These are phyloP conservation scores for Aleadryas rufinucha DNA, from an alignment of 2,113 vertebrate species.

Conservation along the genomic window DNA sequence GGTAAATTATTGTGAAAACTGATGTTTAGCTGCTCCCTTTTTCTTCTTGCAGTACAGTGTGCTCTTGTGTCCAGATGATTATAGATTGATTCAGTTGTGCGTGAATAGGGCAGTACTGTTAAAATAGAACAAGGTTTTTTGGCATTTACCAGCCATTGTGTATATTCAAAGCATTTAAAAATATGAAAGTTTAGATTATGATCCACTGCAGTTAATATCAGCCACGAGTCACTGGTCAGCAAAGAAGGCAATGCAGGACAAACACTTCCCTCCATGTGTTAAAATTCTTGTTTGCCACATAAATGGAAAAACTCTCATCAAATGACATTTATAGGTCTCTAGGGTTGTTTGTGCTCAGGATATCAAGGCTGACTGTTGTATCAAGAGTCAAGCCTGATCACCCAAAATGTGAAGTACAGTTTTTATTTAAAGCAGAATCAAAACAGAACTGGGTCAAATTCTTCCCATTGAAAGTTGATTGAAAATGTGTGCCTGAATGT, in stretches of 20 bases:
- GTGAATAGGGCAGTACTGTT: neutral
- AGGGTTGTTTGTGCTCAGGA: neutral
- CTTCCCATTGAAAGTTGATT: neutral
- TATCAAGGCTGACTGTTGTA: neutral
- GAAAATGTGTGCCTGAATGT: neutral
- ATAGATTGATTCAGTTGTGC: neutral
- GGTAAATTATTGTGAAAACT: neutral
- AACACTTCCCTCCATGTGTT: neutral
- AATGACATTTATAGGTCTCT: neutral
- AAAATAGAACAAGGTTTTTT: neutral
- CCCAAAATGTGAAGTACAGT: neutral
- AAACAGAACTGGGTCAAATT: neutral
- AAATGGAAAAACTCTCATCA: neutral
- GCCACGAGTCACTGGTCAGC: neutral
- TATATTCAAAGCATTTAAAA: neutral
- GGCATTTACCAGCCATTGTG: neutral
- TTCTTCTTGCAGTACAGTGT: neutral
- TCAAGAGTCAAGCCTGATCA: neutral
- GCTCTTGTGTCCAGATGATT: neutral
- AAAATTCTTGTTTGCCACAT: neutral
- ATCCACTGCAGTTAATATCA: neutral
- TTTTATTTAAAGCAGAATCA: neutral
- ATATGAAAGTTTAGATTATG: neutral
- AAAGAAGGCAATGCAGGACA: neutral
- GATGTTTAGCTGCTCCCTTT: neutral